A percentile compares a stretch with the other conserved stretches of the same genome.
phyloP scores from a whole-genome alignment of 2,888 invertebrate species.

The Folsomia manolachei region DNA sequence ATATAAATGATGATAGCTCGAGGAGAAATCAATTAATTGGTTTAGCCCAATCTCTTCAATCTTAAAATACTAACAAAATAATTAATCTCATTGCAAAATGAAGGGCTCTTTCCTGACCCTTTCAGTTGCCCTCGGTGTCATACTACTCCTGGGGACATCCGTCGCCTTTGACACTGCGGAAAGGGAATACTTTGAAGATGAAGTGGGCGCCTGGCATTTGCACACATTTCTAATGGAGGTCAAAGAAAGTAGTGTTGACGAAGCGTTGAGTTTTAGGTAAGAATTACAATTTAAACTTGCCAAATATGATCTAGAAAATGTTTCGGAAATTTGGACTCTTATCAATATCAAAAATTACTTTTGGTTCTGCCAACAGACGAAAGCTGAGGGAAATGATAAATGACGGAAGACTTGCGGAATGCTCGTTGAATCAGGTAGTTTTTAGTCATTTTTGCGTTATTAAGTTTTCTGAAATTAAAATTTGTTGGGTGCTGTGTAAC shows the following conservation, averaged over 20 bases:
- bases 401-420: conserved; percentile 23
- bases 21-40: too few relatives aligned
- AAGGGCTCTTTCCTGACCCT: too few relatives aligned
- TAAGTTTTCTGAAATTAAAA: neutral
- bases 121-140: too few relatives aligned
- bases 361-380: conserved; percentile 17
- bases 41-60: too few relatives aligned
- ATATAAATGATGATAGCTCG: too few relatives aligned
- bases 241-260: conserved; percentile 21
- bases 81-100: too few relatives aligned
- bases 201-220: conserved; percentile 35
- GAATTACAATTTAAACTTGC: neutral
- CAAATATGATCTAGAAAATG: too few relatives aligned
- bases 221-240: conserved; percentile 33
- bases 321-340: too few relatives aligned
- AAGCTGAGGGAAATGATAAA: conserved; percentile 24
- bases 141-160: too few relatives aligned
- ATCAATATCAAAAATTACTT: too few relatives aligned
- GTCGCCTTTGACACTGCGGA: too few relatives aligned
- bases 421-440: conserved; percentile 30
- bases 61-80: too few relatives aligned
- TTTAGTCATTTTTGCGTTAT: neutral
- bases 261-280: conserved; percentile 25
- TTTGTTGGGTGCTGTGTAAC: neutral
- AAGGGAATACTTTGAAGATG: conserved; percentile 12